A percentile compares a stretch with the other conserved stretches of the same genome.
These are phyloP conservation scores for Campylomormyrus numenius DNA, from an alignment of 2,113 vertebrate species.

Conservation along the genomic window DNA sequence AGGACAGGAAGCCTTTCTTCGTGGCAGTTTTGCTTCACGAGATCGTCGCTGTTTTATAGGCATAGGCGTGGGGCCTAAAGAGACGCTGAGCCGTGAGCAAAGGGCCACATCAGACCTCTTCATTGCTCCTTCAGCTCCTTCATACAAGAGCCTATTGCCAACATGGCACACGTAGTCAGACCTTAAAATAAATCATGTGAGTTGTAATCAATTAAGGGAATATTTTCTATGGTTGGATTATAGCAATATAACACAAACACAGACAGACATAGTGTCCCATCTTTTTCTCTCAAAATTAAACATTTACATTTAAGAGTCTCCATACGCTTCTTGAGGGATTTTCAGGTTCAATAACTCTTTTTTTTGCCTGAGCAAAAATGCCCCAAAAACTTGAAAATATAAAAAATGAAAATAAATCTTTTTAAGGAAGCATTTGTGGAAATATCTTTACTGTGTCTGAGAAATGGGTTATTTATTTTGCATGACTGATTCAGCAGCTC, in stretches of 20 bases:
- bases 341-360: slow-evolving; percentile 13
- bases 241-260: slow-evolving; percentile 25
- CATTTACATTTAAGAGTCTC: slow-evolving; percentile 34
- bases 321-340: slow-evolving; percentile 14
- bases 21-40: neutral
- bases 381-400: neutral
- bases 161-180: neutral
- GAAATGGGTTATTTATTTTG: neutral
- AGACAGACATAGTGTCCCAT: neutral
- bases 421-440: neutral
- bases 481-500: neutral
- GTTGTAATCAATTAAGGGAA: slow-evolving; percentile 29
- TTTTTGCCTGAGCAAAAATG: neutral
- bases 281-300: slow-evolving; percentile 37
- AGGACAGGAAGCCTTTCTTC: neutral
- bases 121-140: neutral
- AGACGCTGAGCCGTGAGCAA: neutral
- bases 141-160: neutral
- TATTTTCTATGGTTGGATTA: slow-evolving; percentile 26
- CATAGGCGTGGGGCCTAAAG: neutral
- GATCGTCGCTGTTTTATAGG: neutral
- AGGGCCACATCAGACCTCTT: neutral
- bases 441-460: neutral
- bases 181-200: slow-evolving; percentile 25
- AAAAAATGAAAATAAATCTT: neutral